Evolutionary conservation across 2,113 vertebrate genomes (phyloP).

Genomic region (Oncorhynchus mykiss): DNA sequence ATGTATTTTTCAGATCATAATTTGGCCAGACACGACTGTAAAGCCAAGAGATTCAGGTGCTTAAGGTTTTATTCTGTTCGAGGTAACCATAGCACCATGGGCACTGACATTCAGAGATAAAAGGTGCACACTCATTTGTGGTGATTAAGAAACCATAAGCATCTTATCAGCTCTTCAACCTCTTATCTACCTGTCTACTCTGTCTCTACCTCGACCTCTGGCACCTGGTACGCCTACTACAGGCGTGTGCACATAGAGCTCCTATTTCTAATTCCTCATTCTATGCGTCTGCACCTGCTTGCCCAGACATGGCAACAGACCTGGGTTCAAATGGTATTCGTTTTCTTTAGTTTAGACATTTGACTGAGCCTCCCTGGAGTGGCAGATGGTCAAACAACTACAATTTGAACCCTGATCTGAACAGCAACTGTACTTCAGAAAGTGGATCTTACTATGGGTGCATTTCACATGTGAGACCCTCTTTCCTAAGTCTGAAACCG

Average conservation of each 20-base stretch:
- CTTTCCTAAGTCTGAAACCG: no score
- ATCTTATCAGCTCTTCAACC: neutral
- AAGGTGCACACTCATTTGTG: neutral
- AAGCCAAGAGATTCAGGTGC: neutral
- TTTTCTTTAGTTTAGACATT: no score
- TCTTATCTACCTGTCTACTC: neutral
- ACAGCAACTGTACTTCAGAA: neutral
- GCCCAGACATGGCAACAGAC: neutral
- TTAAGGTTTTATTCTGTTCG: neutral
- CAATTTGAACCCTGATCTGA: no score
- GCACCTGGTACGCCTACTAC: no score
- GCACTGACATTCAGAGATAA: neutral
- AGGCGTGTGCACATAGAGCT: no score
- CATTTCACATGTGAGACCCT: no score
- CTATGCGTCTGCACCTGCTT: neutral
- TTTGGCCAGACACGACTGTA: neutral
- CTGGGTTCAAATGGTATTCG: no score
- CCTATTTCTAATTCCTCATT: no score
- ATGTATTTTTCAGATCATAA: neutral
- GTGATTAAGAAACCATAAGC: neutral
- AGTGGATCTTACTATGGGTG: neutral
- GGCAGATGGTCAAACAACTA: no score
- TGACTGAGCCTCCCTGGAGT: no score
- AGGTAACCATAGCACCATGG: neutral
- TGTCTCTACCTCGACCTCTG: neutral